Conservation (phyloP, 2,797 vertebrate species). For the Hypotaenidia philippensis region DNA sequence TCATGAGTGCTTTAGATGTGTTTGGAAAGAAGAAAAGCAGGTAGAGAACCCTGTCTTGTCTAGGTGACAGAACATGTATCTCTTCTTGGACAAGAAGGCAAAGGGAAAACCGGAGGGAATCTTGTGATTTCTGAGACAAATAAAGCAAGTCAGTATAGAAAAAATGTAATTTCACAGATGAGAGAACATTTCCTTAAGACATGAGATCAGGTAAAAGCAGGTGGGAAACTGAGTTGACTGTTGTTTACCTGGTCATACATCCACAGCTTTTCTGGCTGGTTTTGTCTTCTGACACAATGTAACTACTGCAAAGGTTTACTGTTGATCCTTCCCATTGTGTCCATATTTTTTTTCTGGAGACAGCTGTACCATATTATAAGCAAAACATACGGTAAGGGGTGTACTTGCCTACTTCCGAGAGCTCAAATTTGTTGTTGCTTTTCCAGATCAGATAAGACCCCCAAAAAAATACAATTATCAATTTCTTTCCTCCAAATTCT, state of each 20-base stretch:
- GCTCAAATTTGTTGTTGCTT: not conserved
- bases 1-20: not conserved
- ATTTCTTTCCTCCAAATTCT: not conserved
- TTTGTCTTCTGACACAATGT: not conserved
- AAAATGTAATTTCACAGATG: not conserved
- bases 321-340: not conserved
- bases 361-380: not conserved
- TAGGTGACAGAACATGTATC: not conserved
- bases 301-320: not conserved
- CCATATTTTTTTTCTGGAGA: not conserved
- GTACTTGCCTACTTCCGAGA: not conserved
- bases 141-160: not conserved
- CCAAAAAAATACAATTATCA: not conserved
- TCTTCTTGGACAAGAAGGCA: not conserved
- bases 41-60: not conserved
- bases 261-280: not conserved
- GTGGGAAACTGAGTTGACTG: not conserved
- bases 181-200: not conserved
- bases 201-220: not conserved
- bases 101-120: not conserved
- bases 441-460: not conserved
- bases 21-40: not conserved
- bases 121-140: not conserved
- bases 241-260: not conserved
- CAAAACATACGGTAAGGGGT: not conserved